Base-by-base conservation (phyloP, 2,113 vertebrate species). In the Gambusia affinis region DNA sequence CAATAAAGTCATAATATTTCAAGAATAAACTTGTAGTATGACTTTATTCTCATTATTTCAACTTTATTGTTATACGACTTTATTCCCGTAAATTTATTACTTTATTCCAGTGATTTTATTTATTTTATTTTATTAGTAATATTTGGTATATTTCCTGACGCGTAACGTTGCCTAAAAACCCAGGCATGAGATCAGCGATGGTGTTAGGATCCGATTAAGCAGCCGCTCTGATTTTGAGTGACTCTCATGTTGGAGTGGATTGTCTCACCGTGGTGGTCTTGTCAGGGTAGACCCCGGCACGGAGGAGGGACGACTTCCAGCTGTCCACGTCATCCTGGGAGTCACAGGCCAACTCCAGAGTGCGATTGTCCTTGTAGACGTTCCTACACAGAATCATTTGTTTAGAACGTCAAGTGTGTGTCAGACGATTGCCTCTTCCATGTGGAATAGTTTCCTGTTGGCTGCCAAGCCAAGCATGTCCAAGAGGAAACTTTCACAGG, bases 281-380 rank as follows among this genome's bases (percentile, higher is more conserved):
- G 84, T 99, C 97, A 1, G 97, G 97, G 88, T 98, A 98, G 79
- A 99, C 97, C 14, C 97, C 97, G 0, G 97, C 97, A 79, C 97
- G 95, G 1, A 99, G 94, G 11, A 99, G 95, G 73, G 97, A 99
- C 3, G 97, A 97, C 80, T 98, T 98, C 97, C 97, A 99, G 95
- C 97, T 98, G 94, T 99, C 97, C 85, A 99, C 95, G 57, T 99
- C 97, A 82, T 98, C 97, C 92, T 97, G 97, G 60, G 96, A 95
- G 91, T 99, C 97, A 80, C 97, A 98, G 67, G 97, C 97, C 89
- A 99, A 92, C 92, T 99, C 97, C 87, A 98, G 92, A 88, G 96
- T 97, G 73, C 97, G 96, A 89, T 98, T 98, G 94, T 99, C 97
- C 94, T 99, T 99, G 92, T 98, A 99, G 86, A 99, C 97, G 83